Evolutionary conservation across 2,797 vertebrate species (phyloP).

Genomic region (Tadarida brasiliensis): DNA sequence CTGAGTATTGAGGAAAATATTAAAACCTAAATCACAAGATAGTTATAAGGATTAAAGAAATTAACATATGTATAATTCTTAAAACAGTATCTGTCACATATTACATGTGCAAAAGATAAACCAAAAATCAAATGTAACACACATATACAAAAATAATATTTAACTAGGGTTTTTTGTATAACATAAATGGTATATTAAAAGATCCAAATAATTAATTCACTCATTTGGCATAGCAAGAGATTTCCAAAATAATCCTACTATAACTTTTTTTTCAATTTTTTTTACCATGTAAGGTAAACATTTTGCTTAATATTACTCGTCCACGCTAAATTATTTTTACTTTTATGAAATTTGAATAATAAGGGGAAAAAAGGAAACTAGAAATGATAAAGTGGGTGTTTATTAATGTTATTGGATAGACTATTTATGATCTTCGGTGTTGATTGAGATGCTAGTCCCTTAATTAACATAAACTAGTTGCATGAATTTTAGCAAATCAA

Average conservation of each 20-base stretch:
- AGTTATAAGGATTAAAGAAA: background rate
- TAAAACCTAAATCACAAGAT: background rate
- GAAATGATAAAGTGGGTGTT: background rate
- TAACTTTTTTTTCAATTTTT: background rate
- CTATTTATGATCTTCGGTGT: background rate
- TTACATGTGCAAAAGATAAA: background rate
- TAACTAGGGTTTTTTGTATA: background rate
- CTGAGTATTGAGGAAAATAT: background rate
- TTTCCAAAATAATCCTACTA: background rate
- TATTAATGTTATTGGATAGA: background rate
- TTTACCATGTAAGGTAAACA: background rate
- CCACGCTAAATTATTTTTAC: background rate
- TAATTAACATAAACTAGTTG: background rate
- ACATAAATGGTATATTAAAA: background rate
- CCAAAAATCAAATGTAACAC: background rate
- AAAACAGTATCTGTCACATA: background rate
- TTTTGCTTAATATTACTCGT: background rate
- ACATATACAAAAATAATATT: background rate
- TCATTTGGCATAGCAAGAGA: background rate
- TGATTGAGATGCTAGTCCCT: background rate
- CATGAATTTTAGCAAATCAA: constrained; percentile 1
- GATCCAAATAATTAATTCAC: background rate
- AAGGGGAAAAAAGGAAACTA: background rate
- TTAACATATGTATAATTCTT: background rate
- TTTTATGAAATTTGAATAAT: background rate